phyloP scores from a whole-genome alignment of 2,888 invertebrate genomes.

The Dendrolimus houi region DNA sequence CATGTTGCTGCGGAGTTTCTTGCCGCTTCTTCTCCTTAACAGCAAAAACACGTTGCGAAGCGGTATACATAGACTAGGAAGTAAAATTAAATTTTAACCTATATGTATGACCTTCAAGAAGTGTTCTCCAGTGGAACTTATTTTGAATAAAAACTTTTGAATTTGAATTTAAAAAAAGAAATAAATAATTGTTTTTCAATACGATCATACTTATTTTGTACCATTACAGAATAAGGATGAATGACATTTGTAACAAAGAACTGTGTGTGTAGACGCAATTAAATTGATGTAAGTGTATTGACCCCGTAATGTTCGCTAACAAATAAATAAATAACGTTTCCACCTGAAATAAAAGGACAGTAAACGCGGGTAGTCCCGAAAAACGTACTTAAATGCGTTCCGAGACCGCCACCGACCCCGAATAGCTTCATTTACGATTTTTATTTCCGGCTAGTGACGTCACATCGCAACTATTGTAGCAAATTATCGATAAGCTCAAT shows the following conservation, averaged over 20 bases:
- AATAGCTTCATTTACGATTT: conserved; percentile 76
- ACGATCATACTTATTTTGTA: too few species aligned
- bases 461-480: conserved; percentile 1
- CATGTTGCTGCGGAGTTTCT: too few species aligned
- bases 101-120: too few species aligned
- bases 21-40: too few species aligned
- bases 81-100: too few species aligned
- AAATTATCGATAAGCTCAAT: conserved; percentile 1
- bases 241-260: not conserved
- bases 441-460: conserved; percentile 62
- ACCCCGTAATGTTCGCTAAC: conserved; percentile 16
- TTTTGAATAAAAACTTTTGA: too few species aligned
- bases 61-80: too few species aligned
- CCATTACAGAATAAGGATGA: not conserved
- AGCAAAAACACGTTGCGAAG: too few species aligned
- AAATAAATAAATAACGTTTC: conserved; percentile 63
- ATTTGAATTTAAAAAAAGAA: too few species aligned
- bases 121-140: too few species aligned
- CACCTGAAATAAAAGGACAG: conserved; percentile 73
- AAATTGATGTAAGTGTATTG: conserved; percentile 16
- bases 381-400: conserved; percentile 69
- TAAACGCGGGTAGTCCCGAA: conserved; percentile 59
- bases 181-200: too few species aligned
- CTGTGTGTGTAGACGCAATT: not conserved
- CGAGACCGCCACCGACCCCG: conserved; percentile 53